Evolutionary conservation across 1,140 invertebrate genomes (phyloP).

Genomic region (Pseudomyrmex dendroicus): DNA sequence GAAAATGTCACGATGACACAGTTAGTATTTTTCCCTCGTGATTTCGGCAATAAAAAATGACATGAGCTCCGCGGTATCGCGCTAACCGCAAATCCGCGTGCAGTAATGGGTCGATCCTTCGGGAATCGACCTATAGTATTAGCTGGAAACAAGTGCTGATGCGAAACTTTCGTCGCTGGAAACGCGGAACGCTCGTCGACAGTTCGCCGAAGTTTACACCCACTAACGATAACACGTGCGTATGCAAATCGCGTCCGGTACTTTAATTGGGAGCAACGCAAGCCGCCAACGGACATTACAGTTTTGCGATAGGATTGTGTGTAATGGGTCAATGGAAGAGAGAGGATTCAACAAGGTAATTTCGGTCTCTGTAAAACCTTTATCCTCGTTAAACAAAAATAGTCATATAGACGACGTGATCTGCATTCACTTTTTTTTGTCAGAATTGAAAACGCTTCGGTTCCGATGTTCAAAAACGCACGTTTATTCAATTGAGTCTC

Average conservation of each 20-base stretch:
- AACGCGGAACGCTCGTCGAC: constrained; percentile 1
- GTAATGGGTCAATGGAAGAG: background rate
- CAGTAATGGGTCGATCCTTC: background rate
- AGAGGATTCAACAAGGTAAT: constrained; percentile 17
- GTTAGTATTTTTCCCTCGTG: background rate
- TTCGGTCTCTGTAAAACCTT: background rate
- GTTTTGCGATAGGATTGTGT: background rate
- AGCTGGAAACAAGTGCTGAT: constrained; percentile 43
- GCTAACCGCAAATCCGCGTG: background rate
- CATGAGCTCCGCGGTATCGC: background rate
- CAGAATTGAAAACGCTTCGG: no score
- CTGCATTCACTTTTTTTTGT: background rate
- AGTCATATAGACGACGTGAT: background rate
- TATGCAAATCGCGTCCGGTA: constrained; percentile 50
- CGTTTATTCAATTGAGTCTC: no score
- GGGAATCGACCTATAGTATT: constrained; percentile 32
- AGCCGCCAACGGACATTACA: background rate
- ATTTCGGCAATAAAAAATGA: background rate
- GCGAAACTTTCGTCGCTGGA: constrained; percentile 41
- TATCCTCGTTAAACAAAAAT: constrained; percentile 2
- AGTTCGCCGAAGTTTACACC: constrained; percentile 44
- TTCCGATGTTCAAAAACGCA: no score
- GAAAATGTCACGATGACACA: background rate
- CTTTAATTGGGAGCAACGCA: constrained; percentile 35
- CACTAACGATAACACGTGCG: constrained; percentile 50